These are phyloP conservation scores for Calidris pugnax DNA, from an alignment of 2,113 vertebrate genomes.

Conservation along the genomic window DNA sequence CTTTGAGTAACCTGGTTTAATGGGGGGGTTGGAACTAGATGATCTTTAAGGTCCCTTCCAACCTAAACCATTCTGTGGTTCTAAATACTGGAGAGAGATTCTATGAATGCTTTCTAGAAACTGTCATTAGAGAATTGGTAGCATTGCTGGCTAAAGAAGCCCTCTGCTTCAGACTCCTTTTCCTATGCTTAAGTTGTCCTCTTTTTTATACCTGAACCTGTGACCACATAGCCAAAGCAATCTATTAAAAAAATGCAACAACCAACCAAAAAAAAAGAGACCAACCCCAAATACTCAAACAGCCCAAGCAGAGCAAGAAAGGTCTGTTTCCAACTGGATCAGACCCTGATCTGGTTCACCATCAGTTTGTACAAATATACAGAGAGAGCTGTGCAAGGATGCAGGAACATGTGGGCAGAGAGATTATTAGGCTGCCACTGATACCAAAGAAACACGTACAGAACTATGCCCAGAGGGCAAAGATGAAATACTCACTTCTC, in stretches of 20 bases:
- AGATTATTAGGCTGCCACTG: not conserved
- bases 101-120: not conserved
- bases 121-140: not conserved
- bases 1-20: too few relatives aligned
- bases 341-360: not conserved
- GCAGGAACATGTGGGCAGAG: not conserved
- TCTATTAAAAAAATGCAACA: not conserved
- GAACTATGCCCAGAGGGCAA: conserved; percentile 52
- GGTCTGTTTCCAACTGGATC: not conserved
- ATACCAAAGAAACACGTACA: not conserved
- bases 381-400: not conserved
- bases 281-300: not conserved
- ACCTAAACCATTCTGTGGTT: too few relatives aligned
- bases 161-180: not conserved
- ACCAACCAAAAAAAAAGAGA: not conserved
- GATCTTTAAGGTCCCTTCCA: too few relatives aligned
- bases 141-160: not conserved
- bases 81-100: not conserved
- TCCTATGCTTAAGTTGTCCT: not conserved
- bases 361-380: not conserved
- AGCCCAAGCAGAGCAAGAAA: not conserved
- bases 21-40: too few relatives aligned
- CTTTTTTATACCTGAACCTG: not conserved
- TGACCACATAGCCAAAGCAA: not conserved
- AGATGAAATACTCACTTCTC: conserved; percentile 8